Percentiles rank a stretch among this genome's conserved stretches.
phyloP scores from a whole-genome alignment of 2,113 vertebrate genomes.

The Rissa tridactyla region DNA sequence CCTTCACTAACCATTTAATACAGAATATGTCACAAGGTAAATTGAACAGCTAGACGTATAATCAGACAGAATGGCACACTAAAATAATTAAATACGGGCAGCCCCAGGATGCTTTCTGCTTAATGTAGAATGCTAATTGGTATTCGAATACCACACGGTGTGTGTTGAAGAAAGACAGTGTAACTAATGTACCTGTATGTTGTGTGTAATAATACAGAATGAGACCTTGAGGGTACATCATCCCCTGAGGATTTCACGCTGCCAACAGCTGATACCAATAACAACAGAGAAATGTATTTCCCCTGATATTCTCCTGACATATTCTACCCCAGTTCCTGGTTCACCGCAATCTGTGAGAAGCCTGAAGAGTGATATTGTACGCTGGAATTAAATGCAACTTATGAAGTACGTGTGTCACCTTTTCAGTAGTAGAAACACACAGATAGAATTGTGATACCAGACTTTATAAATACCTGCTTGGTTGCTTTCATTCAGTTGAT shows the following conservation, averaged over 20 bases:
- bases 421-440: neutral
- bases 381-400: neutral
- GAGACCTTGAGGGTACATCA: slow-evolving; percentile 54
- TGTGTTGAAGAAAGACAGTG: slow-evolving; percentile 50
- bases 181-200: slow-evolving; percentile 64
- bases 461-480: neutral
- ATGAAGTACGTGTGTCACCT: neutral
- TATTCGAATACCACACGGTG: neutral
- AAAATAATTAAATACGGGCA: slow-evolving; percentile 52
- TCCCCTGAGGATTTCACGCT: slow-evolving; percentile 53
- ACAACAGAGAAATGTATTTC: slow-evolving; percentile 23
- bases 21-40: slow-evolving; percentile 50
- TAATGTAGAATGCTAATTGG: slow-evolving; percentile 62
- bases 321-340: neutral
- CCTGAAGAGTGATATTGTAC: neutral
- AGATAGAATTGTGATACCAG: neutral
- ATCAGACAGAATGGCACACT: slow-evolving; percentile 15
- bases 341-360: neutral
- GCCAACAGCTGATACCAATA: slow-evolving; percentile 64
- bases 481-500: neutral
- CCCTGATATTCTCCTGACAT: slow-evolving; percentile 42
- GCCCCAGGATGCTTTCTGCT: slow-evolving; percentile 53
- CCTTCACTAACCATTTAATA: slow-evolving; percentile 7
- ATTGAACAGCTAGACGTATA: slow-evolving; percentile 32
- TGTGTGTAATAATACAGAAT: slow-evolving; percentile 17